Base-by-base conservation (phyloP, 2,113 vertebrate species). In the Mustelus asterias region DNA sequence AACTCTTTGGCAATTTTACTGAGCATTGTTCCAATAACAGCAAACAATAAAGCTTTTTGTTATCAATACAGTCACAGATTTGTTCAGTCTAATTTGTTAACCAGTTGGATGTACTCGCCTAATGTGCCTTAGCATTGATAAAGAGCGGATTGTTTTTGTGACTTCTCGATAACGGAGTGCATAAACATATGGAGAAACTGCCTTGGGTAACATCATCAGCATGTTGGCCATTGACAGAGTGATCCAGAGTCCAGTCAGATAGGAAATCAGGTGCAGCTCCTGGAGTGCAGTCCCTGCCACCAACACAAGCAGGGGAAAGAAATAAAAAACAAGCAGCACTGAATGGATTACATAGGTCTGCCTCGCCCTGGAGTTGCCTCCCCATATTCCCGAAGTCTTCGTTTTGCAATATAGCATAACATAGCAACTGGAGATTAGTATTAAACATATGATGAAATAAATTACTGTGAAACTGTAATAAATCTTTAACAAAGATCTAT, bases 261-360 rank as follows among this genome's bases (percentile, higher is more conserved):
- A 95, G 60, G 96, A 97, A 63, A 96, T 95, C 8, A 95, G 7
- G 70, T 96, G 44, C 2, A 97, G 96, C 95, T 96, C 6, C 0
- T 96, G 97, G 69, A 98, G 96, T 96, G 98, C 96, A 0, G 97
- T 97, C 96, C 98, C 97, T 14, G 97, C 96, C 26, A 97, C 96
- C 93, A 98, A 89, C 26, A 97, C 96, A 96, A 98, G 54, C 95
- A 98, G 97, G 48, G 98, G 98, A 80, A 97, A 97, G 95, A 98
- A 97, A 70, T 98, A 97, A 96, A 98, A 97, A 96, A 98, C 97
- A 8, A 98, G 96, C 63, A 98, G 97, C 14, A 97, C 97, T 96
- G 98, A 98, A 96, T 98, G 98, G 97, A 98, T 97, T 90, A 98
- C 80, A 96, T 98, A 98, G 0, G 98, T 98, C 69, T 98, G 97